Evolutionary conservation across 2,888 invertebrate species (phyloP).

Genomic region (Aleiodes leptofemur): DNA sequence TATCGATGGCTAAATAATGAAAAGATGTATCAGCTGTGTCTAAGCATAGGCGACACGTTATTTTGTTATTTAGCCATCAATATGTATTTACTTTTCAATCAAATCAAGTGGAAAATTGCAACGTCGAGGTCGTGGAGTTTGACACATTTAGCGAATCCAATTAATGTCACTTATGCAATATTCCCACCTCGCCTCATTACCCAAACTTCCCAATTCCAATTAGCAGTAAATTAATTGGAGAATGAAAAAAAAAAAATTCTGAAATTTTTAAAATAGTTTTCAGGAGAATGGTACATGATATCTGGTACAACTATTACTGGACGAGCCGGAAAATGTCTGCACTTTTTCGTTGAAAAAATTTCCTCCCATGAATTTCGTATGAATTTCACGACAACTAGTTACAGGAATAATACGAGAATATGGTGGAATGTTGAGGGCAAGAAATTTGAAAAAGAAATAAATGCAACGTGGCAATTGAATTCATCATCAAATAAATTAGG

Average conservation of each 20-base stretch:
- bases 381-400: slow-evolving; percentile 52
- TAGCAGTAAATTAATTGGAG: neutral
- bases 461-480: slow-evolving; percentile 51
- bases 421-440: slow-evolving; percentile 50
- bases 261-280: slow-evolving; percentile 40
- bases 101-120: too few relatives aligned
- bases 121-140: too few relatives aligned
- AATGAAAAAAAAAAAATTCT: neutral
- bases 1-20: too few relatives aligned
- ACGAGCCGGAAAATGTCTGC: slow-evolving; percentile 54
- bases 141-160: too few relatives aligned
- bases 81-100: too few relatives aligned
- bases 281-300: slow-evolving; percentile 54
- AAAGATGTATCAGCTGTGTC: too few relatives aligned
- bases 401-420: slow-evolving; percentile 45
- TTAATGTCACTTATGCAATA: too few relatives aligned
- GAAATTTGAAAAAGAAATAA: neutral
- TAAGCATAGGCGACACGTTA: too few relatives aligned
- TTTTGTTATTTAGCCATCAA: too few relatives aligned
- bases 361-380: slow-evolving; percentile 44
- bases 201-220: too few relatives aligned
- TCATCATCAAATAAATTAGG: slow-evolving; percentile 53
- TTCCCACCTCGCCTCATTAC: too few relatives aligned
- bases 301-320: slow-evolving; percentile 53
- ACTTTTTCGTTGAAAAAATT: slow-evolving; percentile 42